Base-by-base conservation (phyloP, 2,113 vertebrate genomes). In the Reinhardtius hippoglossoides region DNA sequence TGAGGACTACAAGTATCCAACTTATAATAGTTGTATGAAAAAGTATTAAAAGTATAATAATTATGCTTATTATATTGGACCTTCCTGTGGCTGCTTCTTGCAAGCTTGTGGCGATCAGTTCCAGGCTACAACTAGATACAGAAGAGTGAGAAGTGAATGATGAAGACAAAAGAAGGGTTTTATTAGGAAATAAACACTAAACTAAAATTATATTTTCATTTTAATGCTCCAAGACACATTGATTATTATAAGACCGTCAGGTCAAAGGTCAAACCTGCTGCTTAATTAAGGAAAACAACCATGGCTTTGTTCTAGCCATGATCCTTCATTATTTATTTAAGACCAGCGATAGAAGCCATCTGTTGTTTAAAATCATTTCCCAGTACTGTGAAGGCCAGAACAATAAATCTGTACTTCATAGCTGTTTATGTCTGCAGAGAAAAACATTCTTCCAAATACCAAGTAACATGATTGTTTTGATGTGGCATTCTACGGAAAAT, bases 401-500 rank as follows among this genome's bases (percentile, higher is more conserved):
- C 37, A 23, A 61, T 65, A 21, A 60, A 14, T 18, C 7, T 37
- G 26, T 24, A 46, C 59, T 27, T 58, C n/a, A 15, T 62, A 9
- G 27, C 50, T 35, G 42, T 62, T 79, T 54, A 16, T 42, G 52
- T 42, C 63, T 64, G 48, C 18, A 7, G 56, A 27, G 44, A 71
- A 46, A 72, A 56, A 23, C 18, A 20, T 48, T 18, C 44, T 48
- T 5, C 16, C 16, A 20, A 52, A 52, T 1, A 52, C 16, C 23
- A 44, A 60, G 48, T 2, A 58, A 23, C 48, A 20, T 56, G 67
- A 81, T 24, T 7, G 63, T 71, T 73, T 48, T 74, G 44, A 75
- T 61, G 71, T 65, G 60, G 65, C 67, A 40, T 71, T 75, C 48
- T 48, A 62, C 5, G 10, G 67, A 66, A 84, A 73, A 82, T 76